These are phyloP conservation scores for Chrysomela aeneicollis DNA, from an alignment of 2,888 invertebrate genomes.

Conservation along the genomic window DNA sequence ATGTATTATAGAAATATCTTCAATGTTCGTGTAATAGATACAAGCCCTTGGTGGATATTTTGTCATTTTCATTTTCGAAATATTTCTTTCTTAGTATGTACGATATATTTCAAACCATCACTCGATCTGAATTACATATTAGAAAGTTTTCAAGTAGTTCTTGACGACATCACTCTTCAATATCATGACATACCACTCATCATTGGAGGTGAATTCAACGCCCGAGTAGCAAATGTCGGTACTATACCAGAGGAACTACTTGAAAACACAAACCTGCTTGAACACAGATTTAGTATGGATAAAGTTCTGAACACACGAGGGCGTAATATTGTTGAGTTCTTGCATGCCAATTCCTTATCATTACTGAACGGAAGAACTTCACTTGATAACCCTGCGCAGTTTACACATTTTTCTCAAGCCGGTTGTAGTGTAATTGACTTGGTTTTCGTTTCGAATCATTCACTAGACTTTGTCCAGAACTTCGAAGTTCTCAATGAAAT, in stretches of 20 bases:
- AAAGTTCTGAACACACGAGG: slow-evolving; percentile 6
- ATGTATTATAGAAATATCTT: slow-evolving; percentile 24
- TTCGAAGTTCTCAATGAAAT: too few relatives aligned
- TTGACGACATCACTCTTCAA: neutral
- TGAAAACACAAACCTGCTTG: slow-evolving; percentile 3
- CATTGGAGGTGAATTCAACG: slow-evolving; percentile 12
- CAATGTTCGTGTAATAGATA: neutral
- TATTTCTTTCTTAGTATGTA: too few relatives aligned
- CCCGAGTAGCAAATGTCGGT: too few relatives aligned
- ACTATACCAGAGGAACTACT: slow-evolving; percentile 10
- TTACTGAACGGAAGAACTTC: neutral
- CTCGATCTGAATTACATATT: too few relatives aligned
- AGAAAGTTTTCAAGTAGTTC: neutral
- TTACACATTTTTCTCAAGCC: too few relatives aligned
- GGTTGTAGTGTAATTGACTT: too few relatives aligned
- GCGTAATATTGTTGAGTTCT: slow-evolving; percentile 2
- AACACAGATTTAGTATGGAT: slow-evolving; percentile 8
- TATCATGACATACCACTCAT: neutral
- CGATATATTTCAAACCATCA: too few relatives aligned
- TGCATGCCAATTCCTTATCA: neutral
- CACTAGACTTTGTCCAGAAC: too few relatives aligned
- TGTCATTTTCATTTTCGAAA: too few relatives aligned
- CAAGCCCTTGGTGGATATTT: too few relatives aligned
- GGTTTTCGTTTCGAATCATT: too few relatives aligned
- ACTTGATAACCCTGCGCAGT: neutral